Percentiles rank a stretch among this genome's conserved stretches.
These are phyloP conservation scores for Pagrus major DNA, from an alignment of 2,113 vertebrate species.

Conservation along the genomic window DNA sequence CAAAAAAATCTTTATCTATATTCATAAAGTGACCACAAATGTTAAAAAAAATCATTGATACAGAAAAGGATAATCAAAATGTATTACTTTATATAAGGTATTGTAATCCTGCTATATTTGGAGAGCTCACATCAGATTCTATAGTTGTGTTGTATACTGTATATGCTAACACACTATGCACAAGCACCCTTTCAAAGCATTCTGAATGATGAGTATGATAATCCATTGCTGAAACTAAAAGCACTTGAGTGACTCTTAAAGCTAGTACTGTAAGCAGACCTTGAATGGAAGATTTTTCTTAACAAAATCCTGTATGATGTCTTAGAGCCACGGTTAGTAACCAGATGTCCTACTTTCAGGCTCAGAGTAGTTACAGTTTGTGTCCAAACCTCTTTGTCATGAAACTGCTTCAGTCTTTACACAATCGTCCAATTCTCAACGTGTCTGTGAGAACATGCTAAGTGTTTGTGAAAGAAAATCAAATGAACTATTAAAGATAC, in stretches of 20 bases:
- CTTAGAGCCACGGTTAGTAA: slow-evolving; percentile 1
- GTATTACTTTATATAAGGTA: background rate
- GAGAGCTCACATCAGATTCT: slow-evolving; percentile 6
- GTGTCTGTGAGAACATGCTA: slow-evolving; percentile 71
- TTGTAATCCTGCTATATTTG: background rate
- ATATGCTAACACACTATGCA: slow-evolving; percentile 15
- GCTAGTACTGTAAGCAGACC: background rate
- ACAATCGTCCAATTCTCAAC: slow-evolving; percentile 38
- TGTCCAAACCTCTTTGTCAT: slow-evolving; percentile 23
- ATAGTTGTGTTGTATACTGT: background rate
- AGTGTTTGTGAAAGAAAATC: slow-evolving; percentile 74
- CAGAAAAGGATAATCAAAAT: background rate
- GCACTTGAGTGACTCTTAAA: background rate
- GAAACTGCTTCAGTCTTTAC: slow-evolving; percentile 44
- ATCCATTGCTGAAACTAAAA: slow-evolving; percentile 1
- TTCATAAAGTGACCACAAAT: background rate
- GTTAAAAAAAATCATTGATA: background rate
- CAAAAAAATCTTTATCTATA: background rate
- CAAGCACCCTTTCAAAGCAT: background rate
- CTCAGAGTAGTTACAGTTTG: slow-evolving; percentile 6
- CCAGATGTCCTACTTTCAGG: slow-evolving; percentile 31
- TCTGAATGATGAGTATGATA: background rate
- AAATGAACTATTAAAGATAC: slow-evolving; percentile 81
- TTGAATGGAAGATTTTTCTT: slow-evolving; percentile 11
- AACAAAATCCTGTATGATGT: slow-evolving; percentile 8